Evolutionary conservation across 2,797 vertebrate genomes (phyloP), one percentile per base, ranked within the genome.

Genomic region (Setipinna tenuifilis): DNA sequence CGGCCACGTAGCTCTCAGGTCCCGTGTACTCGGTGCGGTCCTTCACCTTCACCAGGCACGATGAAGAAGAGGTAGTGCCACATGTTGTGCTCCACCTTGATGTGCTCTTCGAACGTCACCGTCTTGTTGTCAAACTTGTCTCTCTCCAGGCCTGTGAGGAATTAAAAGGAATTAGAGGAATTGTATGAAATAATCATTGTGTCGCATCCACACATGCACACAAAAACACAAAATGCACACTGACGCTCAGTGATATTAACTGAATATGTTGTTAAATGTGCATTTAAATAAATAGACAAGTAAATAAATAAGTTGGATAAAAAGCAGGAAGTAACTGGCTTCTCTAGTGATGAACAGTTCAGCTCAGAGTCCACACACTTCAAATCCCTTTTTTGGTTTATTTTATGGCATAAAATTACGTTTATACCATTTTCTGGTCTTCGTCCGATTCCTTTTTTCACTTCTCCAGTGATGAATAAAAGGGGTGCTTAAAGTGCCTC

Each of bases 81-180:
- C 98, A 99, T 99, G 92, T 99, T 99, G 96, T 99, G 98, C 58
- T 99, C 98, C 6, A 98, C 98, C 93, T 99, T 98, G 90, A 99
- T 99, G 92, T 99, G 98, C 88, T 99, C 98, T 82, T 99, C 98
- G 85, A 99, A 99, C 0, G 98, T 98, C 50, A 99, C 98, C 0
- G 98, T 99, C 96, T 99, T 99, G 92, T 99, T 99, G 94, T 99
- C 98, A 86, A 99, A 99, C 93, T 99, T 99, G 91, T 99, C 98
- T 87, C 98, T 94, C 91, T 99, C 98, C 93, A 99, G 90, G 89
- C 98, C 98, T 99, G 82, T 35, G 44, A 83, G 19, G 25, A 85
- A 81, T 86, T 6, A 88, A 0, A 88, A n/a, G n/a, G n/a, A n/a
- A n/a, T n/a, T n/a, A n/a, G n/a, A n/a, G n/a, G n/a, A 48, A 88